These are phyloP conservation scores for Zophobas atratus DNA, from an alignment of 1,140 invertebrate genomes.

Conservation along the genomic window DNA sequence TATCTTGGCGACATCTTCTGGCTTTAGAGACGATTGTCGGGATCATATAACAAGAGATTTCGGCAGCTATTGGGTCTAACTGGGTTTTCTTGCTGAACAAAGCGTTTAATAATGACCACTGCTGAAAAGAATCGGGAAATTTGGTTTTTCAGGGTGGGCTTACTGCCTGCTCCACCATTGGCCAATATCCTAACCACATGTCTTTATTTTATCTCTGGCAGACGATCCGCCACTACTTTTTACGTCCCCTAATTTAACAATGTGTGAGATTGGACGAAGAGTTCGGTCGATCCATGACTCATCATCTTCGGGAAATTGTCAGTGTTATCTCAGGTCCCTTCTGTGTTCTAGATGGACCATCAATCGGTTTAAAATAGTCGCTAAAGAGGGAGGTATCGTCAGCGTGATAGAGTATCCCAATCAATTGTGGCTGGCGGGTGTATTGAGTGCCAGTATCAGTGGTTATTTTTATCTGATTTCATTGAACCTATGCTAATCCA, in stretches of 20 bases:
- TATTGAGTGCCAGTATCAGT: slow-evolving; percentile 21
- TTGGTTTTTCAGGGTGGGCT: slow-evolving; percentile 55
- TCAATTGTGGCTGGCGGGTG: slow-evolving; percentile 16
- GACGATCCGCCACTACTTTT: slow-evolving; percentile 40
- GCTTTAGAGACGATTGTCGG: slow-evolving; percentile 57
- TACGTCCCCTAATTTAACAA: slow-evolving; percentile 41
- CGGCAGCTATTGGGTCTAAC: slow-evolving; percentile 62
- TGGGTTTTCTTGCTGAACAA: slow-evolving; percentile 65
- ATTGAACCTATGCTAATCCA: slow-evolving; percentile 43
- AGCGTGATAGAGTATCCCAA: slow-evolving; percentile 29
- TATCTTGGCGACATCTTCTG: slow-evolving; percentile 55
- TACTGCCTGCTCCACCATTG: slow-evolving; percentile 46
- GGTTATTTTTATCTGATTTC: slow-evolving; percentile 45
- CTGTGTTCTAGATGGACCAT: slow-evolving; percentile 9
- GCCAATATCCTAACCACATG: slow-evolving; percentile 47
- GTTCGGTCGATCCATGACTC: slow-evolving; percentile 21
- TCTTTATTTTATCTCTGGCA: slow-evolving; percentile 47
- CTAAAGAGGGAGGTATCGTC: slow-evolving; percentile 25
- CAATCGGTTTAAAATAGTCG: slow-evolving; percentile 19
- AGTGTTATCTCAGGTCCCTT: neutral
- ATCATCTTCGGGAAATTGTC: slow-evolving; percentile 26
- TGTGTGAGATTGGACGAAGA: slow-evolving; percentile 21
- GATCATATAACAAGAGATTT: slow-evolving; percentile 64
- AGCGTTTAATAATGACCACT: slow-evolving; percentile 66
- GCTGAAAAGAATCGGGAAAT: slow-evolving; percentile 57